These are phyloP conservation scores for Chaetophractus vellerosus DNA, from an alignment of 2,797 vertebrate genomes.

Conservation along the genomic window DNA sequence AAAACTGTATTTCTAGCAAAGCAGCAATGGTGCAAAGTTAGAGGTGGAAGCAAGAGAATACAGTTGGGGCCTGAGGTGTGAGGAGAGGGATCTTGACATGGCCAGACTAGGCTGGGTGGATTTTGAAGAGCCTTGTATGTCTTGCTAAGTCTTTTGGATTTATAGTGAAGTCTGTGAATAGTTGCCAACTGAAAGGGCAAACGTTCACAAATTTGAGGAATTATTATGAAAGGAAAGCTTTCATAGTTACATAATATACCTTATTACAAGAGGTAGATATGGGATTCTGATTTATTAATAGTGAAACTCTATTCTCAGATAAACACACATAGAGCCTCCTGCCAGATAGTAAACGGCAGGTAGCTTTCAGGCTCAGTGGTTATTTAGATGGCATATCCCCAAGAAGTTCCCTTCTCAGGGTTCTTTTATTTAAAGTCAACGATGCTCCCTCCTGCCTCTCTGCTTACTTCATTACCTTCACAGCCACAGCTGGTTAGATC, in stretches of 20 bases:
- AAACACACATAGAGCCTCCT: background rate
- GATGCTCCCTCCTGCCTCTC: slow-evolving; percentile 19
- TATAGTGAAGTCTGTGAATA: background rate
- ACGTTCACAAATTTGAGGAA: background rate
- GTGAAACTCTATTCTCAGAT: slow-evolving; percentile 53
- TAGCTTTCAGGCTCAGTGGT: slow-evolving; percentile 53
- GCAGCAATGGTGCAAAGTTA: background rate
- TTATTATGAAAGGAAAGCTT: background rate
- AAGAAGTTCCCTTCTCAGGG: slow-evolving; percentile 66
- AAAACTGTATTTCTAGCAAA: background rate
- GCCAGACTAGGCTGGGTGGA: background rate
- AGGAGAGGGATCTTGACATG: background rate
- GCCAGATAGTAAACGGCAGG: background rate
- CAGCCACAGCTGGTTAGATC: slow-evolving; percentile 2
- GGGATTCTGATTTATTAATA: slow-evolving; percentile 70
- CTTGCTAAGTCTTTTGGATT: background rate
- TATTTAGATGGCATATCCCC: slow-evolving; percentile 69
- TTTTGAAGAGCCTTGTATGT: background rate
- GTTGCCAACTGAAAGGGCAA: slow-evolving; percentile 16
- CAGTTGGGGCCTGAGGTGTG: rapidly evolving
- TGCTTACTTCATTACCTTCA: slow-evolving; percentile 77
- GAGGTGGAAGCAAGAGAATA: background rate
- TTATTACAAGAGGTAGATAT: background rate
- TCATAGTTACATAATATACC: too few relatives aligned
- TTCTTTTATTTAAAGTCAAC: slow-evolving; percentile 76